Conservation (phyloP, 2,113 vertebrate genomes). For the Limanda limanda region DNA sequence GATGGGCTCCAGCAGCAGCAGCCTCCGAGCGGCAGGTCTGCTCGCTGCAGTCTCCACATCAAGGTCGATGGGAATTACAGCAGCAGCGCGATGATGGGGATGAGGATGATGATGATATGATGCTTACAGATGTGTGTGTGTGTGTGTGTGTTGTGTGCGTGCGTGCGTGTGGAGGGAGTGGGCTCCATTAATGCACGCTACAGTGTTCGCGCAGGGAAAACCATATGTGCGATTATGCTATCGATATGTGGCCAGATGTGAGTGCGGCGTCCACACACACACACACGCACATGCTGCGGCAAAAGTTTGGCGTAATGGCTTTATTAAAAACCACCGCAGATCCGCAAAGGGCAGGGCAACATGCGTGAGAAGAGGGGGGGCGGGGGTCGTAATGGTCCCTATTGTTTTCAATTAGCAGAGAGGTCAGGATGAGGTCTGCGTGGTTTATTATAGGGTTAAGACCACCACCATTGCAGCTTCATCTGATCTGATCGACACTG, state of each 20-base stretch:
- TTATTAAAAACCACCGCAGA: constrained; percentile 42
- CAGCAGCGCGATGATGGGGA: not conserved
- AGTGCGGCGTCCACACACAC: constrained; percentile 70
- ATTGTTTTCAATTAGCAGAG: constrained; percentile 55
- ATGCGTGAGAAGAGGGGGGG: constrained; percentile 8
- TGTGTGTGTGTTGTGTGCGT: not conserved
- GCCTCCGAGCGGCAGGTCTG: constrained; percentile 58
- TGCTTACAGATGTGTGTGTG: constrained; percentile 23
- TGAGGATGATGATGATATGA: constrained; percentile 18
- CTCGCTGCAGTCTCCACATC: constrained; percentile 73
- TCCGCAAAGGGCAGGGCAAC: constrained; percentile 48
- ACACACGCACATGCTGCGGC: constrained; percentile 73
- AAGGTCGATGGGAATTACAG: constrained; percentile 75
- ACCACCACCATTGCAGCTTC: not conserved
- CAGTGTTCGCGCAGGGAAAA: constrained; percentile 18
- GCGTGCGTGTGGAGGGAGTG: not conserved
- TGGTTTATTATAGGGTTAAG: not conserved
- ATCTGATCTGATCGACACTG: constrained; percentile 11
- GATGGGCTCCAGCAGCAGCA: constrained; percentile 59
- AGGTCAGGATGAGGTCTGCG: constrained; percentile 52
- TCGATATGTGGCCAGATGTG: constrained; percentile 52
- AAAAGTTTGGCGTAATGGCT: constrained; percentile 67
- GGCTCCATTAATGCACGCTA: constrained; percentile 19
- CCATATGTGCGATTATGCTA: constrained; percentile 45
- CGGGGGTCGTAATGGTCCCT: not conserved